Evolutionary conservation across 2,888 invertebrate genomes (phyloP), one percentile per base, ranked within the genome.

Genomic region (Deilephila porcellus): DNA sequence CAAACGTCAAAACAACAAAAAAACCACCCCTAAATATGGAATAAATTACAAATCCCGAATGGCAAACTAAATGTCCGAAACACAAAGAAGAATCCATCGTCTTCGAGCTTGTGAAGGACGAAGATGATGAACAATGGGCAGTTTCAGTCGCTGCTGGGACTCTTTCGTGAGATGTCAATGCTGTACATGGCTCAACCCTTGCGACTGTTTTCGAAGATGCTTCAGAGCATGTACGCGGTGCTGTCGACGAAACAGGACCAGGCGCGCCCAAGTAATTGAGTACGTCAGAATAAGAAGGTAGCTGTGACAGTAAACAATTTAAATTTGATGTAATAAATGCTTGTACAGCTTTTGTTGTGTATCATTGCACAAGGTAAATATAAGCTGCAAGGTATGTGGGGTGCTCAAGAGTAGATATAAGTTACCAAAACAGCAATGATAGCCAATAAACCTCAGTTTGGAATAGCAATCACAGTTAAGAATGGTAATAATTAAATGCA

Each of bases 181-280:
- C 60, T 81, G 81, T 53, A 70, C 70, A 17, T 63, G 76, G 14
- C 80, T 80, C 71, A 76, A 76, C 53, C 8, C 79, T 11, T 78
- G 78, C 17, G 76, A 78, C 17, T 71, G n/a, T 17, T 77, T 76
- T 20, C 75, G 34, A 29, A 72, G 59, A 67, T 78, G 77, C 56
- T 73, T 56, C 6, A 76, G 74, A 59, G 29, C 37, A 37, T 56
- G 37, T 25, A 59, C 67, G 1, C 25, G 67, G 45, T 76, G 71
- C 52, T 73, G 74, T 56, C 73, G 74, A 32, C 75, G 72, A n/a
- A 45, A 37, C 7, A 45, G 19, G 1, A 2, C 3, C 8, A 76
- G 79, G 64, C 74, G 74, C 32, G 75, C 70, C 2, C 52, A 62
- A 34, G 76, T 75, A 17, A 75, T 76, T 4, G 77, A 80, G 29